Evolutionary conservation across 2,888 invertebrate genomes (phyloP).

Genomic region (Automeris io): DNA sequence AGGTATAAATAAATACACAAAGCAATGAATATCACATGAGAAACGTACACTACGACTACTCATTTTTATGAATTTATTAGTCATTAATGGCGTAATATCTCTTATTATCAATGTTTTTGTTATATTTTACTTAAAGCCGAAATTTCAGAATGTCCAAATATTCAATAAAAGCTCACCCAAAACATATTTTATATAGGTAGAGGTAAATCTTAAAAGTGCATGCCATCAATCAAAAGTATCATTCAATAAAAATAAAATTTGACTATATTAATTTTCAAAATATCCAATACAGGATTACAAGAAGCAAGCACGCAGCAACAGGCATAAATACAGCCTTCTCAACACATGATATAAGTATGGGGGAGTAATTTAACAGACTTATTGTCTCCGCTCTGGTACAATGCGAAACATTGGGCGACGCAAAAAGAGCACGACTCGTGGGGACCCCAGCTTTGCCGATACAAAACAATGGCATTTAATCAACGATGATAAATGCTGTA

Average conservation of each 20-base stretch:
- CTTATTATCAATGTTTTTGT: too few species aligned
- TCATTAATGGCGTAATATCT: too few species aligned
- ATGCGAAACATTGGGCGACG: slow-evolving; percentile 63
- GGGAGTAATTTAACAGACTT: slow-evolving; percentile 76
- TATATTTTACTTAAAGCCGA: too few species aligned
- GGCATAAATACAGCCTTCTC: slow-evolving; percentile 53
- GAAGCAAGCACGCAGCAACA: slow-evolving; percentile 42
- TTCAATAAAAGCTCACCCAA: too few species aligned
- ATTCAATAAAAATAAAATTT: background rate
- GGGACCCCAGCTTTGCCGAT: slow-evolving; percentile 67
- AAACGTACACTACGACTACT: too few species aligned
- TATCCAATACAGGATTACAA: slow-evolving; percentile 17
- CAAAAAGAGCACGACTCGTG: slow-evolving; percentile 60
- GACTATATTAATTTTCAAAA: background rate
- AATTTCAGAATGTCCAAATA: too few species aligned
- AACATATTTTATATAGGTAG: too few species aligned
- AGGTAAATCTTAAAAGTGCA: too few species aligned
- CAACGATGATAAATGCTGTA: slow-evolving; percentile 77
- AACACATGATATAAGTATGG: slow-evolving; percentile 58
- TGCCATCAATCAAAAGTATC: too few species aligned
- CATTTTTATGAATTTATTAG: too few species aligned
- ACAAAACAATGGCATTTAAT: slow-evolving; percentile 78
- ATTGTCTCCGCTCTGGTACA: slow-evolving; percentile 71
- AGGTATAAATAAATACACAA: too few species aligned
- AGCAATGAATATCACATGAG: too few species aligned